Evolutionary conservation across 2,888 invertebrate genomes (phyloP), one percentile per base, ranked within the genome.

Genomic region (Sisyra terminalis): DNA sequence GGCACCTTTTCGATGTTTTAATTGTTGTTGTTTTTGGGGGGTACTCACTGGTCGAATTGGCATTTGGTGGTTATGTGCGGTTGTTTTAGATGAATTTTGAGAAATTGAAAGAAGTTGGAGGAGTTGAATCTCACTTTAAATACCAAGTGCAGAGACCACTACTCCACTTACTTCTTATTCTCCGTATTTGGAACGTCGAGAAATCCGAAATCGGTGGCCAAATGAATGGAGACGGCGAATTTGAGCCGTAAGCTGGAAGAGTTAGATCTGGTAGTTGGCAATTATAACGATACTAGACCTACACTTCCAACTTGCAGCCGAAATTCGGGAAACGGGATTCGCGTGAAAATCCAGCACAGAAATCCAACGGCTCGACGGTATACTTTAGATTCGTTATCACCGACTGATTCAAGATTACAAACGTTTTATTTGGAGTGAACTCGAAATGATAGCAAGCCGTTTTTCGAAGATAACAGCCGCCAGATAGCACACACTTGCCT

Each of bases 81-180:
- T 24, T 14, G 15, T 29, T 5, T 29, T n/a, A 2, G 34, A 2
- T 7, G 34, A 34, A 11, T 40, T 36, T 29, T 44, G 46, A 51
- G 55, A 50, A 46, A 51, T 48, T 59, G 69, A 65, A 67, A 69
- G 73, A 74, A 77, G 75, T 75, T 75, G 75, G 75, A 76, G 76
- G 74, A 77, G 75, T 75, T 74, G 77, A 76, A 77, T 77, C 77
- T 77, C 77, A 75, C 72, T 75, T 66, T 58, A 51, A 62, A 69
- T 71, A 71, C 70, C 71, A 65, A 69, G 70, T 70, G 71, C 65
- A 69, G 70, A 71, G 69, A 71, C 71, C 64, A 71, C 72, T 71
- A 64, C 72, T 73, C 73, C 72, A 72, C 73, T 71, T 71, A 65
- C 55, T 58, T 56, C 64, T 29, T 30, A 35, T 30, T 30, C 17